Evolutionary conservation across 2,113 vertebrate genomes (phyloP).

Genomic region (Cynocephalus volans): DNA sequence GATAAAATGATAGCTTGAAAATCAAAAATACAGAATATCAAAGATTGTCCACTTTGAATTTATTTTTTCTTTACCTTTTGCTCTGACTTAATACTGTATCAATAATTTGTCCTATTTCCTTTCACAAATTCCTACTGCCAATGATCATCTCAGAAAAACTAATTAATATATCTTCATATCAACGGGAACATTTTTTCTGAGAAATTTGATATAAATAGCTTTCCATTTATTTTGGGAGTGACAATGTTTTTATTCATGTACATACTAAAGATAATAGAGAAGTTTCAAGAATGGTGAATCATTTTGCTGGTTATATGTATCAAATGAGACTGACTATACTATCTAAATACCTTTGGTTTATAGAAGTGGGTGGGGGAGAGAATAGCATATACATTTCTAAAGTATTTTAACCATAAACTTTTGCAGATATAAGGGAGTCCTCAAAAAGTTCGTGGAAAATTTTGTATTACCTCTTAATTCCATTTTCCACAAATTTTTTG

Average conservation of each 20-base stretch:
- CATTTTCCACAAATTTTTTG: too few species aligned
- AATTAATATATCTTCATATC: slow-evolving; percentile 12
- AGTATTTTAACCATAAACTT: not conserved
- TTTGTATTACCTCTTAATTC: too few species aligned
- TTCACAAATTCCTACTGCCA: slow-evolving; percentile 51
- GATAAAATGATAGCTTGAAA: not conserved
- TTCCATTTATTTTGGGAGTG: slow-evolving; percentile 2
- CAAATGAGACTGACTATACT: not conserved
- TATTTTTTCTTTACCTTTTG: slow-evolving; percentile 31
- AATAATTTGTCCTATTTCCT: not conserved
- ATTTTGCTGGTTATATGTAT: not conserved
- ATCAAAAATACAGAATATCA: slow-evolving; percentile 49
- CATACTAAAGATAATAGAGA: not conserved
- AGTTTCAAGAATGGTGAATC: not conserved
- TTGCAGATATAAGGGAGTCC: not conserved
- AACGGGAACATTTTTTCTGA: slow-evolving; percentile 52
- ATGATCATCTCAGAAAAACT: slow-evolving; percentile 20
- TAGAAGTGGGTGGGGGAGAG: not conserved
- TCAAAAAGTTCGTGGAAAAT: too few species aligned
- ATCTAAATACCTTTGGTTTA: not conserved
- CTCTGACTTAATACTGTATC: not conserved
- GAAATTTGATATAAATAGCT: slow-evolving; percentile 28
- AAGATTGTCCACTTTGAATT: slow-evolving; percentile 45
- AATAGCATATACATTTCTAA: not conserved
- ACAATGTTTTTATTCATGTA: not conserved